Evolutionary conservation across 2,888 invertebrate species (phyloP).

Genomic region (Pristionchus entomophagus): DNA sequence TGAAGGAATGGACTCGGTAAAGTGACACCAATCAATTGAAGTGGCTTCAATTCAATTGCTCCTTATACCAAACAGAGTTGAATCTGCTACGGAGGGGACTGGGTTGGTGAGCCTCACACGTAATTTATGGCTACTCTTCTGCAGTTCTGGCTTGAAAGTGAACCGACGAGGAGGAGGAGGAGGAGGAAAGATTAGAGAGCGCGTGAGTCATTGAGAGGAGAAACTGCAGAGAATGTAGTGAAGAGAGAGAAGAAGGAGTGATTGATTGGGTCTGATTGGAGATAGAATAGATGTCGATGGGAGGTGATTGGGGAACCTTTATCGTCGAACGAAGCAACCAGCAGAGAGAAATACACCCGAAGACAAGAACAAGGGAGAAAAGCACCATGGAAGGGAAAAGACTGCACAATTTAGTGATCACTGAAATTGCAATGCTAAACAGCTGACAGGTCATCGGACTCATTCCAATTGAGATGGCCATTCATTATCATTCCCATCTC

Average conservation of each 20-base stretch:
- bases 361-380: background rate
- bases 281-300: background rate
- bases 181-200: background rate
- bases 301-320: background rate
- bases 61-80: background rate
- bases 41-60: background rate
- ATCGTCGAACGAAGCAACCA: background rate
- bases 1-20: background rate
- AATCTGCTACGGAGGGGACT: background rate
- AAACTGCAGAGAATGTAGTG: background rate
- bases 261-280: conserved; percentile 26
- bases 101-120: background rate
- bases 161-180: background rate
- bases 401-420: background rate
- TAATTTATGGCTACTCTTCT: conserved; percentile 5
- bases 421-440: background rate
- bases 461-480: background rate
- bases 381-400: background rate
- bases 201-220: conserved; percentile 9
- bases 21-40: background rate
- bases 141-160: background rate
- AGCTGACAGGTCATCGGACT: conserved; percentile 3
- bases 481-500: background rate
- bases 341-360: background rate
- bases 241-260: background rate